Evolutionary conservation across 2,888 invertebrate species (phyloP), one percentile per base, ranked within the genome.

Genomic region (Noctua pronuba): DNA sequence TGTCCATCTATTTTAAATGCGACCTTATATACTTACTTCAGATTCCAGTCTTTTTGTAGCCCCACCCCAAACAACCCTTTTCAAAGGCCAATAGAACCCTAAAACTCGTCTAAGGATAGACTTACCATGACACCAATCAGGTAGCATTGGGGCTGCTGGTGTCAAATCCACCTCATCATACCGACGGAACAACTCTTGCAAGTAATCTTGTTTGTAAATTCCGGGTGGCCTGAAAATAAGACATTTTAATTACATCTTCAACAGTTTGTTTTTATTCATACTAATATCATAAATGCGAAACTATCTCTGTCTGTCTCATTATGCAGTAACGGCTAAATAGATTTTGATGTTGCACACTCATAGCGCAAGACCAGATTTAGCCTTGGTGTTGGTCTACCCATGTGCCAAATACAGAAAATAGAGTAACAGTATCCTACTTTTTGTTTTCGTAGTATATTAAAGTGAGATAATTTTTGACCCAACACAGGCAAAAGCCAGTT

Each of bases 181-280:
- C 4, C 99, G 97, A 77, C 96, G 96, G 92, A 98, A 99, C 49
- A 99, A 94, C 94, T 99, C 99, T 88, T 97, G 96, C 74, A 99
- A 97, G 93, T 99, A 99, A 92, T 99, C 99, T 86, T 98, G 98
- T 94, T 99, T 99, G 95, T 99, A 99, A 90, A 99, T 99, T 35
- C 99, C 99, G 1, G 99, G 99, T 0, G 98, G 98, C 83, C 99
- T 97, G 82, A 44, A 88, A 88, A 44, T 74, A 8, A 4, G 18
- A 28, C 8, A 72, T 46, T 46, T 21, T 21, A 8, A 35, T 44
- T 13, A 35, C 13, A 35, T 44, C 8, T 71, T 38, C 21, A 46
- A 24, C 8, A 24, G 49, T 49, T 49, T 21, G 24, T 49, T 24
- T 49, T 21, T 49, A 49, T 49, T 24, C 10, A 1, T 49, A 24